A percentile compares a stretch with the other conserved stretches of the same genome.
Evolutionary conservation across 2,888 invertebrate species (phyloP).

Genomic region (Noctuana brunneofusca): DNA sequence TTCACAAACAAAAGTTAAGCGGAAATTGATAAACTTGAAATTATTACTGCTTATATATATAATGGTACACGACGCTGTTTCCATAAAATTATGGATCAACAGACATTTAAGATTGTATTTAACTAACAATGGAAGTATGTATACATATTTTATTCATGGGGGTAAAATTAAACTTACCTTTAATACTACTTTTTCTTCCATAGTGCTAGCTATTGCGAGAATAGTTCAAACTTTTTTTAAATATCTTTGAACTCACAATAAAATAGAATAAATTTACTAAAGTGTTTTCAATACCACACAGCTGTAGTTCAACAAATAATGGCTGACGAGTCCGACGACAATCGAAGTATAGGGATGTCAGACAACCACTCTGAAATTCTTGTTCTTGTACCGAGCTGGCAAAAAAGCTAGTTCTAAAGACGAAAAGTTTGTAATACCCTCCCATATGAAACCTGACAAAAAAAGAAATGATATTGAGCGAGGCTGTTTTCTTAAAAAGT

Average conservation of each 20-base stretch:
- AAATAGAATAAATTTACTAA: neutral
- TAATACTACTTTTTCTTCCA: conserved; percentile 4
- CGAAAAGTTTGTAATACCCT: too few relatives aligned
- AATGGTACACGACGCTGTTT: neutral
- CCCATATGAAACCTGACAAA: too few relatives aligned
- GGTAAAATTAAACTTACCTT: neutral
- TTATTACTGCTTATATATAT: neutral
- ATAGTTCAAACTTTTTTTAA: neutral
- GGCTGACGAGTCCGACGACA: too few relatives aligned
- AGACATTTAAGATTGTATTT: neutral
- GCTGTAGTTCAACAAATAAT: conserved; percentile 3
- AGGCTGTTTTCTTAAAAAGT: too few relatives aligned
- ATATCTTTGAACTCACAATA: neutral
- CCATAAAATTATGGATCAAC: neutral
- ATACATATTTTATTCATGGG: neutral
- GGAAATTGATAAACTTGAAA: neutral
- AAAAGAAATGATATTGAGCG: too few relatives aligned
- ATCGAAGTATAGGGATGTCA: too few relatives aligned
- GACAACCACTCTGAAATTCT: too few relatives aligned
- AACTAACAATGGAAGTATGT: conserved; percentile 4
- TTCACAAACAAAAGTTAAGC: neutral
- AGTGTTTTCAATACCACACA: neutral
- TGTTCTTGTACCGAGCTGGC: too few relatives aligned
- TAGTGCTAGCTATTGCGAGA: neutral
- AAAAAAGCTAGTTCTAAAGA: too few relatives aligned